Evolutionary conservation across 2,113 vertebrate species (phyloP), one percentile per base, ranked within the genome.

Genomic region (Microcebus tavaratra): DNA sequence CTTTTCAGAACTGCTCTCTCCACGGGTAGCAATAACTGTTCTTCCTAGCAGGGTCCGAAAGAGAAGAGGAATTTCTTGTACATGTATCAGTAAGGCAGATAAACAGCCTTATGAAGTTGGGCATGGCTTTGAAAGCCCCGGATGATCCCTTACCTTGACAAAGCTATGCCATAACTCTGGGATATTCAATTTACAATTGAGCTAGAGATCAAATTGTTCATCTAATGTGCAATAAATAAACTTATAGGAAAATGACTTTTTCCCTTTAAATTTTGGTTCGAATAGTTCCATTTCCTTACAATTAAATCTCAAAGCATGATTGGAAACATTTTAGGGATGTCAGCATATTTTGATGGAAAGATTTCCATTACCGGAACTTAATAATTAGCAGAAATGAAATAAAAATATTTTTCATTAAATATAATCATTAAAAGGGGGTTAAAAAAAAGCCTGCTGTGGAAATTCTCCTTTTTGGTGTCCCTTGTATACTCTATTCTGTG

Each of bases 331-430:
- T 68, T 36, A 87, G 53, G 83, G 34, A 75, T 91, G 27, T 57
- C 57, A 79, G 31, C 4, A 97, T 67, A 36, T 88, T 94, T 94
- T 89, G 78, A 88, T 42, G 90, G 25, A 76, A 94, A 96, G 89
- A 63, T 75, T 91, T 91, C 61, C 42, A 72, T 70, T 90, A 63
- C 23, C 14, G 83, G 29, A 57, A 29, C 7, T 90, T 83, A 75
- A 68, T 65, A 87, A 86, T 68, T 83, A 80, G 50, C 68, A 87
- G 57, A 95, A 96, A 73, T 88, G 20, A 82, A 80, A 84, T 80
- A 39, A 83, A 90, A 92, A 79, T 42, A 86, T 21, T n/a, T 90
- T 72, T 73, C 50, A 87, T 72, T 78, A 96, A 95, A 94, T 73
- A 11, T 2, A 88, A 34, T 80, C 87, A 13, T 65, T 94, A 76